Evolutionary conservation across 2,113 vertebrate species (phyloP).

Genomic region (Tylochromis polylepis): DNA sequence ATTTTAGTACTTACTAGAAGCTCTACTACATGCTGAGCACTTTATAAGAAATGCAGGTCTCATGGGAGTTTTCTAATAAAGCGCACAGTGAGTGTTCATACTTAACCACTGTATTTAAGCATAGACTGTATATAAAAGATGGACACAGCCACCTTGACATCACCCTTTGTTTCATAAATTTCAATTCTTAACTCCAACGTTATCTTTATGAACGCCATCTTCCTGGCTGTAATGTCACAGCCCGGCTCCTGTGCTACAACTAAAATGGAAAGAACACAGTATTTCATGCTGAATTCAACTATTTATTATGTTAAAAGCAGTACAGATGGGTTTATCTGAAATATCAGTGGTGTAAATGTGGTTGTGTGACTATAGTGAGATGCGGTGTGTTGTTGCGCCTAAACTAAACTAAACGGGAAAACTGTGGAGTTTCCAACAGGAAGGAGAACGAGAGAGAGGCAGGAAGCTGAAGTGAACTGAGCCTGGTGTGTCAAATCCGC

Average conservation of each 20-base stretch:
- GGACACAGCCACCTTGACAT: fast-evolving
- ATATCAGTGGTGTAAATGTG: not conserved
- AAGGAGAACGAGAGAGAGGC: not conserved
- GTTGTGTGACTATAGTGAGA: not conserved
- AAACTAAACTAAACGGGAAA: not conserved
- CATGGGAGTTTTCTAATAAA: not conserved
- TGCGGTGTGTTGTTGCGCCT: not conserved
- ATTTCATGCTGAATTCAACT: not conserved
- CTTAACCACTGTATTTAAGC: not conserved
- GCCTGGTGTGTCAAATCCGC: not conserved
- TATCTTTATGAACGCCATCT: fast-evolving
- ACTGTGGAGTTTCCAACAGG: not conserved
- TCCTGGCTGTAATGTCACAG: not conserved
- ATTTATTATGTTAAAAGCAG: not conserved
- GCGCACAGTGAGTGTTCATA: fast-evolving
- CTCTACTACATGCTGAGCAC: not conserved
- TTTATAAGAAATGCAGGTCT: not conserved
- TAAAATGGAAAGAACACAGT: fast-evolving
- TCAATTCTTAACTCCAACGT: not conserved
- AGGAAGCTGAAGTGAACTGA: not conserved
- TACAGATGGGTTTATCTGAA: fast-evolving
- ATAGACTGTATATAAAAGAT: not conserved
- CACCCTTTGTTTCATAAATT: not conserved
- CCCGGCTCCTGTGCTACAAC: not conserved
- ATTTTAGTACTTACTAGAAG: not conserved